Evolutionary conservation across 1,140 invertebrate species (phyloP).

Genomic region (Drosophila hydei): DNA sequence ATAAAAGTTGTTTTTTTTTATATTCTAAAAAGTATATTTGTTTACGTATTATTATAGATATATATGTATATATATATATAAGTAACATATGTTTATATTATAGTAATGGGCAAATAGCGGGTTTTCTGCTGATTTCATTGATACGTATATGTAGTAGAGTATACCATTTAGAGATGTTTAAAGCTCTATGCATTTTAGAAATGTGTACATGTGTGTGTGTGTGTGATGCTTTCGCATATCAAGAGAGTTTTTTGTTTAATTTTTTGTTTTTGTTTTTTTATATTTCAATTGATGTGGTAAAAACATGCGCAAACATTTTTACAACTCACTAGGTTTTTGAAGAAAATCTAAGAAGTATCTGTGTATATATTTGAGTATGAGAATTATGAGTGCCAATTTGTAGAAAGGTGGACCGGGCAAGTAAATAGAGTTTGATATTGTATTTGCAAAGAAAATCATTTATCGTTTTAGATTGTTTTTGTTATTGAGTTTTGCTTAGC

Average conservation of each 20-base stretch:
- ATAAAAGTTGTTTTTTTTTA: neutral
- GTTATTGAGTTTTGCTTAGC: neutral
- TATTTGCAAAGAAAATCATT: neutral
- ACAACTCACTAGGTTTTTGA: slow-evolving; percentile 74
- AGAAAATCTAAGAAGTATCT: slow-evolving; percentile 69
- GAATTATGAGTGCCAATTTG: slow-evolving; percentile 40
- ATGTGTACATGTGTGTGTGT: slow-evolving; percentile 16
- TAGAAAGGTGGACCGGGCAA: slow-evolving; percentile 32
- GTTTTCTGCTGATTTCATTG: slow-evolving; percentile 27
- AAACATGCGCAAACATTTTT: slow-evolving; percentile 79
- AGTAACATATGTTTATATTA: slow-evolving; percentile 42
- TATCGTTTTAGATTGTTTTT: slow-evolving; percentile 5
- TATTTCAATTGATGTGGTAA: slow-evolving; percentile 54
- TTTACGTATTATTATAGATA: slow-evolving; percentile 46
- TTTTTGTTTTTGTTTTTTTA: slow-evolving; percentile 21
- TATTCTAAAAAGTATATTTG: slow-evolving; percentile 15
- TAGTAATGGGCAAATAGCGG: slow-evolving; percentile 51
- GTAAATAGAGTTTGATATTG: slow-evolving; percentile 25
- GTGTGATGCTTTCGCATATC: slow-evolving; percentile 57
- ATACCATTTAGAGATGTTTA: slow-evolving; percentile 66
- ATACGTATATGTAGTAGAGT: slow-evolving; percentile 40
- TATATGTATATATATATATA: slow-evolving; percentile 45
- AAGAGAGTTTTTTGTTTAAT: slow-evolving; percentile 35
- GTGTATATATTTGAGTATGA: slow-evolving; percentile 41
- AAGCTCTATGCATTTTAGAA: slow-evolving; percentile 58